A percentile compares a stretch with the other conserved stretches of the same genome.
phyloP scores from a whole-genome alignment of 2,888 invertebrate genomes.

The Pristionchus arcanus region DNA sequence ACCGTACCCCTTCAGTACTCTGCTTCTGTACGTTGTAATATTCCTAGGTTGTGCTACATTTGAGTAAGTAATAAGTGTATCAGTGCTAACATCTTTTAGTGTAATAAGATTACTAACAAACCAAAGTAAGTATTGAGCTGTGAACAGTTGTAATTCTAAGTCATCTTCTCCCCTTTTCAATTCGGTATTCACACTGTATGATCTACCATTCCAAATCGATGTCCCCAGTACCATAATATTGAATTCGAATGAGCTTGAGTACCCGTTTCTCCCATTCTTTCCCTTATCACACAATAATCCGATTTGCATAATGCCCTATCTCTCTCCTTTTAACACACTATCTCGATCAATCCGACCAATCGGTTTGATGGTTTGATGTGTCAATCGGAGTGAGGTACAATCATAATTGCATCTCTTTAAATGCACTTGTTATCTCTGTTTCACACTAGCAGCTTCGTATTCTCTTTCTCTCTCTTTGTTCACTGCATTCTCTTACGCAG shows the following conservation, averaged over 20 bases:
- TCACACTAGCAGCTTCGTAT: conserved; percentile 19
- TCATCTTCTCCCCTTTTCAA: neutral
- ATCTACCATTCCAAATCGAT: conserved; percentile 49
- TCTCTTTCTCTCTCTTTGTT: conserved; percentile 16
- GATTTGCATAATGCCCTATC: conserved; percentile 16
- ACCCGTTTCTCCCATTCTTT: conserved; percentile 4
- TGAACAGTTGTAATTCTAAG: conserved; percentile 19
- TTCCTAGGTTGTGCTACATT: conserved; percentile 42
- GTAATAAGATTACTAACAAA: conserved; percentile 44
- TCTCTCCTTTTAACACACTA: conserved; percentile 1
- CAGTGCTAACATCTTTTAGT: conserved; percentile 34
- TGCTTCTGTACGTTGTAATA: conserved; percentile 44
- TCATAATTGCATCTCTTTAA: neutral
- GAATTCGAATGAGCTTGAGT: conserved; percentile 45
- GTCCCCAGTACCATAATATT: conserved; percentile 46
- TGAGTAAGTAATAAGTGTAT: conserved; percentile 9
- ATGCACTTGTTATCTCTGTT: neutral
- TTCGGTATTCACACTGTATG: conserved; percentile 16
- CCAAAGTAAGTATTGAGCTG: conserved; percentile 43
- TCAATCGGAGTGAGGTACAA: neutral
- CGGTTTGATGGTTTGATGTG: neutral
- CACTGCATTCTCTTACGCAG: conserved; percentile 4
- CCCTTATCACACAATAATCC: neutral
- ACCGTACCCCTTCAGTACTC: conserved; percentile 4
- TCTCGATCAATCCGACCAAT: neutral